Evolutionary conservation across 2,113 vertebrate genomes (phyloP).

Genomic region (Pedetes capensis): DNA sequence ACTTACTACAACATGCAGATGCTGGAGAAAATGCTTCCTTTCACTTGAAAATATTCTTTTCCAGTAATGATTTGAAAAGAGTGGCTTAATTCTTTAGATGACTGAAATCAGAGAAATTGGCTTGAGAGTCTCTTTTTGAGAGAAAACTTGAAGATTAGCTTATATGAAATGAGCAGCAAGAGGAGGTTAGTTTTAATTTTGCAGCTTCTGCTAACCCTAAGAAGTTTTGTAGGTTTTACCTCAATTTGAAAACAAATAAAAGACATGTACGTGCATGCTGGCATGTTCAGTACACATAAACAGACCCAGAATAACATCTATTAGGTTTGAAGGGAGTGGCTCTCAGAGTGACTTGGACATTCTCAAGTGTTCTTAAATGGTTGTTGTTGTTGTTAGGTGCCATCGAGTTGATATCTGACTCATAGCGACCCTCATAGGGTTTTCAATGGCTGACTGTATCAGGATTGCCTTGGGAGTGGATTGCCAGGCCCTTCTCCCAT

Average conservation of each 20-base stretch:
- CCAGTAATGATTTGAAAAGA: conserved; percentile 43
- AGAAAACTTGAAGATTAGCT: conserved; percentile 61
- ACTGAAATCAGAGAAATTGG: conserved; percentile 6
- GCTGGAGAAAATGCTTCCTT: conserved; percentile 51
- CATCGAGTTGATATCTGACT: too few species aligned
- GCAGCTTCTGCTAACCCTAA: conserved; percentile 72
- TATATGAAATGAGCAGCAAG: conserved; percentile 61
- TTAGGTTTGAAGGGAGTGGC: conserved; percentile 67
- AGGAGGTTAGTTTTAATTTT: conserved; percentile 72
- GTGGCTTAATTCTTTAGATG: neutral
- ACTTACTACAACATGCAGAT: conserved; percentile 49
- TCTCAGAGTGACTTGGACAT: conserved; percentile 72
- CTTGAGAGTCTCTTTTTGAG: neutral
- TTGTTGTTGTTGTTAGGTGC: too few species aligned
- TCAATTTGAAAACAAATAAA: conserved; percentile 81
- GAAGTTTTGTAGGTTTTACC: conserved; percentile 79
- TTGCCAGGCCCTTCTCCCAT: too few species aligned
- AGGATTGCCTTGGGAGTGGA: too few species aligned
- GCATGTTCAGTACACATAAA: conserved; percentile 77
- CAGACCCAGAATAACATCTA: conserved; percentile 54
- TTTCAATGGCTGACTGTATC: too few species aligned
- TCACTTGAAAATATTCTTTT: conserved; percentile 65
- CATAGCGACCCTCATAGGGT: too few species aligned
- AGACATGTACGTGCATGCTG: conserved; percentile 78
- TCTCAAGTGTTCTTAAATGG: conserved; percentile 69